A percentile compares a stretch with the other conserved stretches of the same genome.
phyloP scores from a whole-genome alignment of 2,797 vertebrate genomes.

The Sphenodon punctatus region DNA sequence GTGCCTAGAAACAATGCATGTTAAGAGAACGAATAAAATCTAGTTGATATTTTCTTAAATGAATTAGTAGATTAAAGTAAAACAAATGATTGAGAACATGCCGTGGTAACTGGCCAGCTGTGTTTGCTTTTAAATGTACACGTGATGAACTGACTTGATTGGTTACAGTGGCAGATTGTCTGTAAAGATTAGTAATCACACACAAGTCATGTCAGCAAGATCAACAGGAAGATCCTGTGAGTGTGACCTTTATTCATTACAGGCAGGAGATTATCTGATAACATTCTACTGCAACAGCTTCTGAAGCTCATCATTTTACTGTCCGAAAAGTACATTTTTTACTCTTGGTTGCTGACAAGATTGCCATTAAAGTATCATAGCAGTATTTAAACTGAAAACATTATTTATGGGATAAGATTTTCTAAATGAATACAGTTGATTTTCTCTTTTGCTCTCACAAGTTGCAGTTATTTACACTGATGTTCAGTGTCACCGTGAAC shows the following conservation, averaged over 20 bases:
- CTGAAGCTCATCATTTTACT: neutral
- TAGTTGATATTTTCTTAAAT: too few relatives aligned
- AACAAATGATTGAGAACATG: neutral
- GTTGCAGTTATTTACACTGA: neutral
- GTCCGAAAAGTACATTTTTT: neutral
- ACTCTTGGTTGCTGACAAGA: neutral
- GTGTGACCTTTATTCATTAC: constrained; percentile 29
- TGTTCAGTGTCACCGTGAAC: neutral
- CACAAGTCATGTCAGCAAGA: neutral
- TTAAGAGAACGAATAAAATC: neutral
- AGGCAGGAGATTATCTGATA: constrained; percentile 50
- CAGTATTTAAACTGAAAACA: neutral
- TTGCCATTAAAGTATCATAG: neutral
- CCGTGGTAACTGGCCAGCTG: neutral
- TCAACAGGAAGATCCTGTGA: constrained; percentile 36
- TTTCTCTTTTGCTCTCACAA: neutral
- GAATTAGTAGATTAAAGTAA: too few relatives aligned
- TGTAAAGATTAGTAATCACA: neutral
- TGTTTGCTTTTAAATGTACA: neutral
- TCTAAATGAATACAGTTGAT: neutral
- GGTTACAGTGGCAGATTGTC: neutral
- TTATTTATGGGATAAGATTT: neutral
- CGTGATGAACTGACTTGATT: neutral
- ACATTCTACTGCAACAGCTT: neutral
- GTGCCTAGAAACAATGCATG: neutral